phyloP scores from a whole-genome alignment of 2,888 invertebrate species.

The Diachrysia chrysitis region DNA sequence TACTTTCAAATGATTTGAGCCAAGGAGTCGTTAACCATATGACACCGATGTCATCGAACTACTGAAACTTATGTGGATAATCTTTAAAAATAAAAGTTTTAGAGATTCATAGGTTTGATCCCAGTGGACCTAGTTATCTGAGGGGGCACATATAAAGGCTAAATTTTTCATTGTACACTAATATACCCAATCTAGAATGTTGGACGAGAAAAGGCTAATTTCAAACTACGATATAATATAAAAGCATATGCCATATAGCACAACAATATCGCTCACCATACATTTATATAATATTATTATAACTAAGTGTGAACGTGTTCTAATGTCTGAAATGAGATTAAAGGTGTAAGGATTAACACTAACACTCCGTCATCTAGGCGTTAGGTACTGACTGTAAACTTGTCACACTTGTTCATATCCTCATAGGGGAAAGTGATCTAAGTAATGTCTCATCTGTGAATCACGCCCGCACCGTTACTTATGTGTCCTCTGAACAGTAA shows the following conservation, averaged over 20 bases:
- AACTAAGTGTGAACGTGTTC: too few relatives aligned
- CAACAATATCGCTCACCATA: too few relatives aligned
- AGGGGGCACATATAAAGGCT: not conserved
- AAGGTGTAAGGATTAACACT: too few relatives aligned
- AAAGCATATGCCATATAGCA: too few relatives aligned
- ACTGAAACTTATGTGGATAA: not conserved
- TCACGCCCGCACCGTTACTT: not conserved
- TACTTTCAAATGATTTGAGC: not conserved
- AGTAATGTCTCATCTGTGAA: constrained; percentile 5
- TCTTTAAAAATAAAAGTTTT: not conserved
- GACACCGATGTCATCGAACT: not conserved
- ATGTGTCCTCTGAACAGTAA: constrained; percentile 1
- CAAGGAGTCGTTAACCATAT: not conserved
- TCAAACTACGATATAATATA: too few relatives aligned
- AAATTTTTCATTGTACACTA: too few relatives aligned
- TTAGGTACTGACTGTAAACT: not conserved
- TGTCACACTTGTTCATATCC: not conserved
- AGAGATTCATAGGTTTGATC: not conserved
- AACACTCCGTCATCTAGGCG: not conserved
- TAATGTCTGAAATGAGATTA: too few relatives aligned
- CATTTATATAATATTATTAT: too few relatives aligned
- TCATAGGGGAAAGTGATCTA: constrained; percentile 7
- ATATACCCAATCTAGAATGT: too few relatives aligned
- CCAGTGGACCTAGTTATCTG: not conserved
- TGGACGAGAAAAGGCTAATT: too few relatives aligned